Conservation (phyloP, 2,888 invertebrate species). For the Spodoptera exigua region DNA sequence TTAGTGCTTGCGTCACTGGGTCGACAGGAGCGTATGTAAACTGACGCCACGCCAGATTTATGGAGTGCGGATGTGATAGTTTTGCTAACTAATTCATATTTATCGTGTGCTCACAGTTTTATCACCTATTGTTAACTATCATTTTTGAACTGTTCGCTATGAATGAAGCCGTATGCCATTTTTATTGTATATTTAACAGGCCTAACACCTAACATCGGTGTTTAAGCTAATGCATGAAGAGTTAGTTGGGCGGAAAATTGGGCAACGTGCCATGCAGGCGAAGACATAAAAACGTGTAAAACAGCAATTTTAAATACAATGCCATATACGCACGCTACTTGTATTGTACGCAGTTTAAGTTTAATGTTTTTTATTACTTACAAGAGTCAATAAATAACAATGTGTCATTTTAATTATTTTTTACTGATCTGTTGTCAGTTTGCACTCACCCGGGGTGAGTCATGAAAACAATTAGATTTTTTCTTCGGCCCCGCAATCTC, state of each 20-base stretch:
- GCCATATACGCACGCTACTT: constrained; percentile 45
- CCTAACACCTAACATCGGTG: constrained; percentile 20
- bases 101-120: constrained; percentile 46
- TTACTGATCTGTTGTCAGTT: constrained; percentile 57
- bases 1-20: constrained; percentile 64
- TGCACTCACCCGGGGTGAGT: constrained; percentile 62
- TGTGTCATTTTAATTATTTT: constrained; percentile 54
- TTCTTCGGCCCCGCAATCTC: constrained; percentile 47
- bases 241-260: constrained; percentile 41
- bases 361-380: constrained; percentile 42
- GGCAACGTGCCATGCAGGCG: constrained; percentile 6
- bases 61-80: constrained; percentile 66
- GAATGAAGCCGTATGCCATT: constrained; percentile 30
- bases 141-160: constrained; percentile 44
- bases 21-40: constrained; percentile 57
- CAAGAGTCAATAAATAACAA: constrained; percentile 40
- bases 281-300: constrained; percentile 37
- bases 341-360: constrained; percentile 36
- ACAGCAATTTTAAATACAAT: constrained; percentile 48
- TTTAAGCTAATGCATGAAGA: constrained; percentile 31
- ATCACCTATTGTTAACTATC: constrained; percentile 55
- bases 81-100: constrained; percentile 61
- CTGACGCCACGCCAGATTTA: constrained; percentile 59
- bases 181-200: constrained; percentile 28
- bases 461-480: constrained; percentile 65